Evolutionary conservation across 2,113 vertebrate species (phyloP), one percentile per base, ranked within the genome.

Genomic region (Lagopus leucura): DNA sequence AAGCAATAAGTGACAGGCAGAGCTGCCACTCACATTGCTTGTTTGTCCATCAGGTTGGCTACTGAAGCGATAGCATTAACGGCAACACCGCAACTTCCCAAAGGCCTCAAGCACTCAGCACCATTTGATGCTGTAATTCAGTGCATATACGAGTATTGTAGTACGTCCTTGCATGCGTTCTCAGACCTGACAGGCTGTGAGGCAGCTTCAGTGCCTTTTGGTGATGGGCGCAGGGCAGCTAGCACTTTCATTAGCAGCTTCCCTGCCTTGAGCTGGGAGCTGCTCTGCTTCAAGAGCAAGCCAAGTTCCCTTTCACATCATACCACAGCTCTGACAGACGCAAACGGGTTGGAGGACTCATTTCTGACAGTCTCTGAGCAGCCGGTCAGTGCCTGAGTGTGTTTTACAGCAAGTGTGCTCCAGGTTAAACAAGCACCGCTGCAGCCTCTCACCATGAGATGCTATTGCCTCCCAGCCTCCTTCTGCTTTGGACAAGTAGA

Each of bases 351-450:
- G 54, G 58, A 92, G 88, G n/a, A 79, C 71, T 84, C 61, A 1
- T 48, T 43, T 48, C 55, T 87, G 89, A 76, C 76, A 82, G 58
- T 5, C 55, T 63, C 43, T 0, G 5, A 88, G 77, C 84, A 92
- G 85, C 30, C 9, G 24, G 89, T 32, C 93, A 80, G 38, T 1
- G 43, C 42, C 69, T 48, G 70, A 76, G 84, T 42, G 81, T 78
- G 86, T 79, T 94, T 91, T 30, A 57, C 18, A 91, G 88, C 36
- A 72, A 96, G 73, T 1, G 12, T 48, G 74, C 15, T 76, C 64
- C 80, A 82, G 94, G 89, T 91, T 94, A 81, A 94, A 94, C 67
- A 85, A 94, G 88, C 79, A 55, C 40, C 60, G 25, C 34, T 6
- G 70, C 90, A 83, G 94, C 81, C 88, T 89, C 86, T 90, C 78